Percentiles rank a stretch among this genome's conserved stretches.
phyloP scores from a whole-genome alignment of 2,888 invertebrate genomes.

The Phortica okadai region DNA sequence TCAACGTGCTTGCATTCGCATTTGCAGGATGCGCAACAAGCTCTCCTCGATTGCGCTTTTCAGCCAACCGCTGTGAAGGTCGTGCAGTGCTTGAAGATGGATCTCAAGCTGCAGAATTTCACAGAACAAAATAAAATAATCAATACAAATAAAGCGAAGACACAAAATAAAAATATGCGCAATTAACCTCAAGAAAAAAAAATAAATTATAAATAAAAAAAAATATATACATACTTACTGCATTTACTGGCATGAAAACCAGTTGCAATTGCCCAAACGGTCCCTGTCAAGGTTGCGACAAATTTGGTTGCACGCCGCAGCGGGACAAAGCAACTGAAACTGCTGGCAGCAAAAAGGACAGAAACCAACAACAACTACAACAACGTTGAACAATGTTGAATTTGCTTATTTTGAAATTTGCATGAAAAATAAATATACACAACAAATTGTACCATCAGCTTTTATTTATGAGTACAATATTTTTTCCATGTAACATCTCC shows the following conservation, averaged over 20 bases:
- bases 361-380: slow-evolving; percentile 9
- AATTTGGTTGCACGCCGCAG: slow-evolving; percentile 23
- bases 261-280: slow-evolving; percentile 16
- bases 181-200: slow-evolving; percentile 7
- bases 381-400: not conserved
- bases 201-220: slow-evolving; percentile 5
- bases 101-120: not conserved
- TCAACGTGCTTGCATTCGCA: slow-evolving; percentile 1
- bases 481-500: not conserved
- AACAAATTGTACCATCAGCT: not conserved
- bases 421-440: slow-evolving; percentile 6
- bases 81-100: not conserved
- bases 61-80: slow-evolving; percentile 3
- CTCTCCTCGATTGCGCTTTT: not conserved
- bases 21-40: not conserved
- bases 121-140: not conserved
- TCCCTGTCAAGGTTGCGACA: slow-evolving; percentile 30
- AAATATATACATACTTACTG: not conserved
- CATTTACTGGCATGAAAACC: not conserved
- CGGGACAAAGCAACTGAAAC: not conserved
- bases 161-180: not conserved
- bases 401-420: not conserved
- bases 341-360: not conserved
- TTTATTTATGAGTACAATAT: not conserved
- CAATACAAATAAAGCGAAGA: not conserved